Base-by-base conservation (phyloP, 2,113 vertebrate species). In the Megaceryle maxima region DNA sequence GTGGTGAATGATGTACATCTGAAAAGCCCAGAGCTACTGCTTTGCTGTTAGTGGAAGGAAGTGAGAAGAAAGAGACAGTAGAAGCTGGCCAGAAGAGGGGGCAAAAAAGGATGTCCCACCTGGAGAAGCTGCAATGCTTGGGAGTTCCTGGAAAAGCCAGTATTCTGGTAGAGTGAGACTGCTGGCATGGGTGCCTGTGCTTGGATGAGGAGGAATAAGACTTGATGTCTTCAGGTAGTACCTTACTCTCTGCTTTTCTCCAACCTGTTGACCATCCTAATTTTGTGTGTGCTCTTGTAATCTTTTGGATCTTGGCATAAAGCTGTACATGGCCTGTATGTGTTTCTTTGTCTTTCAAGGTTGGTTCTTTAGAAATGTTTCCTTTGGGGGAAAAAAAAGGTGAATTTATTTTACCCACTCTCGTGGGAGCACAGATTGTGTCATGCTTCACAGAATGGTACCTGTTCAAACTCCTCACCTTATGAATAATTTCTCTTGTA, bases 291-390 rank as follows among this genome's bases (percentile, higher is more conserved):
- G 50, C 5, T 57, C 11, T 50, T 4, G 3, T 41, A 67, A 16
- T 59, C 11, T 13, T 39, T 60, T 53, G 60, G 37, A n/a, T 60
- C 13, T 64, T 82, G 25, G 15, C 29, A 35, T 75, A 51, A n/a
- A 24, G 18, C 28, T 56, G 16, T 18, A 9, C 20, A 4, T 0
- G 2, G 68, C 41, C 56, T 6, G 4, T 37, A 2, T 11, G 12
- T 64, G 9, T 60, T 83, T 29, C 44, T 74, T 26, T n/a, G 24
- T 31, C 26, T 11, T 14, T 6, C 24, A 43, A 21, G 8, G 6
- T 60, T 64, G 35, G 11, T 56, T 80, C n/a, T 77, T 76, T 31
- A 41, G 22, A 90, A 85, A 70, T 2, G 5, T 13, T 85, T 70
- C n/a, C 19, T 57, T 60, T 69, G 62, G 16, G 28, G 26, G 28